Evolutionary conservation across 2,113 vertebrate species (phyloP).

Genomic region (Polypterus senegalus): DNA sequence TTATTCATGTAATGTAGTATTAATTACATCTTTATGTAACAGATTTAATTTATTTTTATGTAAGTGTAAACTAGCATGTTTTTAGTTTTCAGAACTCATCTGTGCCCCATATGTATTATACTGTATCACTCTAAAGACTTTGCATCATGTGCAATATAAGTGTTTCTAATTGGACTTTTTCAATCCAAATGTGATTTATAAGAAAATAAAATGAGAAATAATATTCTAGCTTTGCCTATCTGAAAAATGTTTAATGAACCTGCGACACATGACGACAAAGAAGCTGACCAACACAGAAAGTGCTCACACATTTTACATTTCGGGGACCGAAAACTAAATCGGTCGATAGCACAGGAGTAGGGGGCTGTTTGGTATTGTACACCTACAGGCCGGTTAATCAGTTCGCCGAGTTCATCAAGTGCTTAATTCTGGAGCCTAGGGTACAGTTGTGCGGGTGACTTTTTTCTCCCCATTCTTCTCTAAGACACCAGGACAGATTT

Average conservation of each 20-base stretch:
- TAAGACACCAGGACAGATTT: no score
- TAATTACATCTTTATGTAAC: constrained; percentile 17
- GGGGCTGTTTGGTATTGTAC: no score
- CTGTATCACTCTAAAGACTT: constrained; percentile 50
- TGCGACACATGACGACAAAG: neutral
- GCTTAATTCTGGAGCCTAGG: no score
- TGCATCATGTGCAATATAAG: constrained; percentile 72
- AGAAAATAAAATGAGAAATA: constrained; percentile 71
- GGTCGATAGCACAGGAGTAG: no score
- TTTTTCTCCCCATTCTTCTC: no score
- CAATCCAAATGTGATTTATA: constrained; percentile 62
- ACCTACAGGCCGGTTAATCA: neutral
- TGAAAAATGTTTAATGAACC: constrained; percentile 3
- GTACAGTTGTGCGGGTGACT: no score
- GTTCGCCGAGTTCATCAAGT: no score
- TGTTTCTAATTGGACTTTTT: constrained; percentile 61
- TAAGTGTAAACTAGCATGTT: constrained; percentile 42
- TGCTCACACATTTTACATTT: no score
- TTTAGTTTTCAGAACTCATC: constrained; percentile 43
- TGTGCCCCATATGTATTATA: constrained; percentile 47
- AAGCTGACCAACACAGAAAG: neutral
- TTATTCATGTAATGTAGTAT: constrained; percentile 51
- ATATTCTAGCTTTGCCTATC: constrained; percentile 29
- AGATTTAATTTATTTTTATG: constrained; percentile 32
- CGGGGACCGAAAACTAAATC: no score